Evolutionary conservation across 2,888 invertebrate genomes (phyloP), one percentile per base, ranked within the genome.

Genomic region (Crematogaster levior): DNA sequence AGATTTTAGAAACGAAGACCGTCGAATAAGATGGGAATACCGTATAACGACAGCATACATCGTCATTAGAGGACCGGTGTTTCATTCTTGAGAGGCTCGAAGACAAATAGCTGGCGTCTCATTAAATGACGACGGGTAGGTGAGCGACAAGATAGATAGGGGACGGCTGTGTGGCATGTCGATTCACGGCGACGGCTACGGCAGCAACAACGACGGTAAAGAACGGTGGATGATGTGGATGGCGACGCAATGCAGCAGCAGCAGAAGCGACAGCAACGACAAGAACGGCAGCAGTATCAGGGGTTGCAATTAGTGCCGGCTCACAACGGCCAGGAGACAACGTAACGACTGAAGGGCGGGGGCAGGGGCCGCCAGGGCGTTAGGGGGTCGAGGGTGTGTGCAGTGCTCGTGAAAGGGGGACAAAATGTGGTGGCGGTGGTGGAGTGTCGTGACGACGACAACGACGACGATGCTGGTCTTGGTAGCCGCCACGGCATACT

Each of bases 401-500:
- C 80, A 86, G 90, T 88, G 87, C 77, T 84, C 70, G 87, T 83
- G 73, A 84, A 87, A 90, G 80, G 84, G 81, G 82, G 85, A 88
- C 90, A 93, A 93, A 92, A 93, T 93, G 93, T 91, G 91, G 89
- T 89, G 90, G 84, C 83, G 84, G 86, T 88, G 90, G 91, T 88
- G 90, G 91, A 91, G 91, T 91, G 90, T 89, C 86, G 91, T 91
- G 91, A 92, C 89, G 86, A 87, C 89, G 82, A 87, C 88, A 74
- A 80, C 65, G 63, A 60, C 72, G 80, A 85, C 82, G 87, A 88
- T 93, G 88, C 89, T 89, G 89, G 89, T 92, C 89, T 88, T 92
- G 86, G 89, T 89, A 82, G 88, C 88, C 87, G 91, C 88, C 87
- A 90, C 89, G 83, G 92, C 90, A 84, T 90, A 89, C 88, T 86